Evolutionary conservation across 2,797 vertebrate species (phyloP), one percentile per base, ranked within the genome.

Genomic region (Dendrocincla fuliginosa): DNA sequence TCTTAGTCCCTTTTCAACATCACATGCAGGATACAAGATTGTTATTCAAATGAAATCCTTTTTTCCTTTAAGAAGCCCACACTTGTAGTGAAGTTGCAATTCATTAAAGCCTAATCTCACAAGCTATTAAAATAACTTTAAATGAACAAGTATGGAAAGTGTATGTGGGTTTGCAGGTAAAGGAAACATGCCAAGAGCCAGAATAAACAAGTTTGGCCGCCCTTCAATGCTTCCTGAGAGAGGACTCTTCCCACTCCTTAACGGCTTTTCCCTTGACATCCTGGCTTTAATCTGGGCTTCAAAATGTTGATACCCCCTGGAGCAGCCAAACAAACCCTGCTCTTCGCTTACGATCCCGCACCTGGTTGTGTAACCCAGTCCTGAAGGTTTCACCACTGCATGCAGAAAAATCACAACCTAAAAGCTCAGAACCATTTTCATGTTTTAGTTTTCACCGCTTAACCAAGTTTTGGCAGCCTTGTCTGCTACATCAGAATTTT

Each of bases 291-390:
- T 56, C 39, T 68, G 50, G 32, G 2, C 37, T 79, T 47, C 1
- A 2, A 73, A 82, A 65, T 18, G 4, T 14, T 22, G 13, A 15
- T 47, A 20, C 4, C 6, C 7, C 19, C 24, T 0, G 0, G 16
- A 77, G 27, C 30, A 61, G 24, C 17, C 8, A 32, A 25, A 30
- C 1, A 1, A 77, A n/a, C 11, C 12, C 15, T 3, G 41, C 7
- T 55, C 14, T 39, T 88, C 41, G 11, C 27, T 59, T 7, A 27
- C 12, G 4, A 18, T 70, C 41, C 6, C 19, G 18, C 0, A 2
- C 25, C 44, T 63, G n/a, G 13, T 24, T 44, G 4, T 52, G 5
- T 47, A 57, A 33, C 16, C 27, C 46, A 17, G 9, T 42, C 4
- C 1, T 42, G 22, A 76, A 46, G 11, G 9, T 82, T 89, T 87